Evolutionary conservation across 92 coral and sea anemone genomes (phyloP).

Genomic region (Parazoanthus swiftii): DNA sequence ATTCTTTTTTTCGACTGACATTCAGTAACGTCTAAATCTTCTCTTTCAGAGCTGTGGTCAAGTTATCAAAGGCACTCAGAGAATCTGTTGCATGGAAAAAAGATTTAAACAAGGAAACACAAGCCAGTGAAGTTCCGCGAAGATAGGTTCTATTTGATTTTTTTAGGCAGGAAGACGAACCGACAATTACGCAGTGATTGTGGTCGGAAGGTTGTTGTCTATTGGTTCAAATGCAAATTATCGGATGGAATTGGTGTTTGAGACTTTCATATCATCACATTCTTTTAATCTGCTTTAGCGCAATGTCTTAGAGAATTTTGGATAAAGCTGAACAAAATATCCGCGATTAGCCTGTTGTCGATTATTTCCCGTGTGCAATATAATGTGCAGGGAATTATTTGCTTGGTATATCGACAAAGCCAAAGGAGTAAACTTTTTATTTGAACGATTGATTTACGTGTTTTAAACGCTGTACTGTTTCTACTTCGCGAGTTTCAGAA

Average conservation of each 20-base stretch:
- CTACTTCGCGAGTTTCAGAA: background rate
- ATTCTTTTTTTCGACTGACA: too few species aligned
- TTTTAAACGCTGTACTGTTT: background rate
- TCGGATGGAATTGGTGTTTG: too few species aligned
- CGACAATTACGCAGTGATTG: background rate
- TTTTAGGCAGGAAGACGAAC: background rate
- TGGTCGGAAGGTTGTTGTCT: background rate
- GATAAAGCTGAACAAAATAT: too few species aligned
- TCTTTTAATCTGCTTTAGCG: too few species aligned
- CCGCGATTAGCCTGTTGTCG: too few species aligned
- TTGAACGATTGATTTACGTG: too few species aligned
- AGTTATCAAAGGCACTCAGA: background rate
- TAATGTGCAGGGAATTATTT: background rate
- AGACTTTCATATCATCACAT: too few species aligned
- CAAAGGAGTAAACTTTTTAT: background rate
- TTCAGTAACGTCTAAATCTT: background rate
- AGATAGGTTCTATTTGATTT: background rate
- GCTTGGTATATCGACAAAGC: background rate
- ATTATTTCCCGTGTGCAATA: background rate
- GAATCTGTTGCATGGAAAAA: too few species aligned
- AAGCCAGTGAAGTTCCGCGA: background rate
- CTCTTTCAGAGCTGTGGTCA: slow-evolving; percentile 6
- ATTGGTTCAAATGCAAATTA: too few species aligned
- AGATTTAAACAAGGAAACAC: background rate
- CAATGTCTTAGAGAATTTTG: too few species aligned